A percentile compares a stretch with the other conserved stretches of the same genome.
Evolutionary conservation across 2,797 vertebrate species (phyloP).

Genomic region (Chelidonichthys spinosus): DNA sequence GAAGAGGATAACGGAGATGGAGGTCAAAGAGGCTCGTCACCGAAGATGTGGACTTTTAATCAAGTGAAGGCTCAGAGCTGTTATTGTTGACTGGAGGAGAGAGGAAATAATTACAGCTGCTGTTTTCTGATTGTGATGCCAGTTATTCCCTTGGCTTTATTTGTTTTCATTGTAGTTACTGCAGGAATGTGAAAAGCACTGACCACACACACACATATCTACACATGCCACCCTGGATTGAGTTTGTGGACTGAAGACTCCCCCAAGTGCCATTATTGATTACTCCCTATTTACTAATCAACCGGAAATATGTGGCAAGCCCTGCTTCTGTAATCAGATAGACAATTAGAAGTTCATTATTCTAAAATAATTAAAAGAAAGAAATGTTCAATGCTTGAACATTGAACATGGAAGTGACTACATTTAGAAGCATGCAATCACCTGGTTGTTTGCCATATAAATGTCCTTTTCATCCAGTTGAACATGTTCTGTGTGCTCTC

Average conservation of each 20-base stretch:
- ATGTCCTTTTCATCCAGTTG: background rate
- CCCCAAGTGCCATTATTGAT: slow-evolving; percentile 58
- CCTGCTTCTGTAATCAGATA: slow-evolving; percentile 41
- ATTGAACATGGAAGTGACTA: slow-evolving; percentile 2
- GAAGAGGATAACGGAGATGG: slow-evolving; percentile 33
- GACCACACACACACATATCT: slow-evolving; percentile 6
- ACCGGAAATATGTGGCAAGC: slow-evolving; percentile 31
- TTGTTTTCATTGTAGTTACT: background rate
- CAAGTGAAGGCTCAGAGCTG: slow-evolving; percentile 11
- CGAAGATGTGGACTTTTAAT: slow-evolving; percentile 33
- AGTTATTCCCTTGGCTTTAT: slow-evolving; percentile 7
- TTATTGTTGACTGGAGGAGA: slow-evolving; percentile 26
- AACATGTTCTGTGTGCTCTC: background rate
- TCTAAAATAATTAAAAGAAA: slow-evolving; percentile 44
- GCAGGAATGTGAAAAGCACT: slow-evolving; percentile 13
- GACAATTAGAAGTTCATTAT: slow-evolving; percentile 49
- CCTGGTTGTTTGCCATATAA: background rate
- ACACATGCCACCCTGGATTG: slow-evolving; percentile 18
- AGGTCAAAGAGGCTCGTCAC: slow-evolving; percentile 36
- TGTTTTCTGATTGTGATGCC: slow-evolving; percentile 24
- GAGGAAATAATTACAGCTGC: slow-evolving; percentile 33
- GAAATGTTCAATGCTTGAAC: too few species aligned
- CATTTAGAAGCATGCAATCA: background rate
- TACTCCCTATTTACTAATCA: slow-evolving; percentile 58
- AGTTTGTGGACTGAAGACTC: slow-evolving; percentile 44